phyloP scores from a whole-genome alignment of 2,113 vertebrate genomes.

The Benitochromis conjunctus region DNA sequence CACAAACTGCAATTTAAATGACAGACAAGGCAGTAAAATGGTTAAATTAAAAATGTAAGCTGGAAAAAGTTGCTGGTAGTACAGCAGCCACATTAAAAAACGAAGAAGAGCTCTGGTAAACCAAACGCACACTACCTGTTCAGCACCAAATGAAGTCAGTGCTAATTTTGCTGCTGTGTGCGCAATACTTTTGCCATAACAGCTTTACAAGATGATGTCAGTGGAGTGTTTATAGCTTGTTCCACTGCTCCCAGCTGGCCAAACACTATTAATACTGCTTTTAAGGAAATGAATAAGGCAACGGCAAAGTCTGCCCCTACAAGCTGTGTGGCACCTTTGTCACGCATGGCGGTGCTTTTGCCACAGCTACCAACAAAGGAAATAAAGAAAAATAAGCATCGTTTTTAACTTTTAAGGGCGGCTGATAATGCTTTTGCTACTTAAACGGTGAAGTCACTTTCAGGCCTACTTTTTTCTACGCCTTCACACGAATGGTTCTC shows the following conservation, averaged over 20 bases:
- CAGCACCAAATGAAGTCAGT: neutral
- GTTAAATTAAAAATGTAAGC: neutral
- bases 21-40: neutral
- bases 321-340: neutral
- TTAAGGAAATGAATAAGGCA: neutral
- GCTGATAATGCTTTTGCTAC: neutral
- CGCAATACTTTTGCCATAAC: neutral
- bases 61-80: neutral
- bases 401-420: neutral
- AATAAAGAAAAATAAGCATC: neutral
- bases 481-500: neutral
- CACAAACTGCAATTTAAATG: neutral
- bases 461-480: neutral
- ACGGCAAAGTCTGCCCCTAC: neutral
- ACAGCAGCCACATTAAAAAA: neutral
- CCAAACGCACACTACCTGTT: neutral
- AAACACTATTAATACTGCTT: neutral
- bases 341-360: neutral
- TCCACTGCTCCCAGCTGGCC: neutral
- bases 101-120: neutral
- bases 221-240: neutral
- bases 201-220: neutral
- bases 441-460: neutral
- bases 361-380: neutral
- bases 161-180: neutral